Percentiles rank a stretch among this genome's conserved stretches.
phyloP scores from a whole-genome alignment of 2,113 vertebrate species.

The Crotophaga sulcirostris region DNA sequence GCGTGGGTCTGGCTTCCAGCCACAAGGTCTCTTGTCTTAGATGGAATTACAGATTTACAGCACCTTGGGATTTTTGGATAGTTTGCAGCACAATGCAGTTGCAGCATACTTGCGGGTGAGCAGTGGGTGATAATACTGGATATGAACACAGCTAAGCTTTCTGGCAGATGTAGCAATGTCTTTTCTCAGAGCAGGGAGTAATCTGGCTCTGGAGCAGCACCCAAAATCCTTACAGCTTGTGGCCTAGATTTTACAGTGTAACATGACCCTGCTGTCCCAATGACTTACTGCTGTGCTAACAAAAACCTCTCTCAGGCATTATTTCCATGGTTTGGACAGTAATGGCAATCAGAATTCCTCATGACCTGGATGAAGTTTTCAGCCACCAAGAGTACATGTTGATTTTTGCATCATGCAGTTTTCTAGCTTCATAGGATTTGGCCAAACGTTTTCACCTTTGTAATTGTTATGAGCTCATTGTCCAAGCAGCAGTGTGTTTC shows the following conservation, averaged over 20 bases:
- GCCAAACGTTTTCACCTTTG: background rate
- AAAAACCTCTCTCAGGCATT: rapidly evolving
- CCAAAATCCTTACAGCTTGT: background rate
- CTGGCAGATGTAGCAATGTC: background rate
- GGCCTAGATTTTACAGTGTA: background rate
- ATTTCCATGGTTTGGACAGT: background rate
- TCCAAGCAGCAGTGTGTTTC: background rate
- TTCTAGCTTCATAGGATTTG: background rate
- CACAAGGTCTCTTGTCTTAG: conserved; percentile 36
- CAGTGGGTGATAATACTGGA: background rate
- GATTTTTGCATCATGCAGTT: background rate
- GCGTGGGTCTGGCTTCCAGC: background rate
- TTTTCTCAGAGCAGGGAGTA: background rate
- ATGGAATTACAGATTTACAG: conserved; percentile 30
- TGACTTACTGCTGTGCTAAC: background rate
- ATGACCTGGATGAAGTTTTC: background rate
- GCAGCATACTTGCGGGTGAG: conserved; percentile 16
- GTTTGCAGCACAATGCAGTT: background rate
- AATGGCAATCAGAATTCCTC: background rate
- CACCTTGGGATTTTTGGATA: background rate
- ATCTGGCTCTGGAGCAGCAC: background rate
- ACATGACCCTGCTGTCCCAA: background rate
- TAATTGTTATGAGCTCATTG: background rate
- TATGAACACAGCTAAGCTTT: background rate
- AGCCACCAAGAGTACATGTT: background rate